Evolutionary conservation across 1,140 invertebrate genomes (phyloP).

Genomic region (Bilobella aurantiaca): DNA sequence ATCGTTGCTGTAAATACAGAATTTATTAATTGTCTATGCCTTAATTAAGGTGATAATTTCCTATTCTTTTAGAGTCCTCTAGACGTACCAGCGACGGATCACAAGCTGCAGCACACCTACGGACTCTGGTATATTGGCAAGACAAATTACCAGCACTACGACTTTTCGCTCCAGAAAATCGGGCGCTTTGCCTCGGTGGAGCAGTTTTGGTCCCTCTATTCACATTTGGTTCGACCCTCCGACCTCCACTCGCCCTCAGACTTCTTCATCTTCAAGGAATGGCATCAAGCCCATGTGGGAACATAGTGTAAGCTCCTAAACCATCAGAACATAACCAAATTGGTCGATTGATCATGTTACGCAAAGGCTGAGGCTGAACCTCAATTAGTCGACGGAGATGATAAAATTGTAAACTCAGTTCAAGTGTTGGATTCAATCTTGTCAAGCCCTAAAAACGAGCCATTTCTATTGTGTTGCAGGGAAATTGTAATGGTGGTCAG

Average conservation of each 20-base stretch:
- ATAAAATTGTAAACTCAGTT: too few species aligned
- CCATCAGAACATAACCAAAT: too few species aligned
- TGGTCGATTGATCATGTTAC: too few species aligned
- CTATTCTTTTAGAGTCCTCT: slow-evolving; percentile 24
- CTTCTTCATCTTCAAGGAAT: slow-evolving; percentile 94
- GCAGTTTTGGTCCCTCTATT: slow-evolving; percentile 90
- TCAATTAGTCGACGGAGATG: too few species aligned
- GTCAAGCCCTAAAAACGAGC: too few species aligned
- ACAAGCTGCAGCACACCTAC: slow-evolving; percentile 29
- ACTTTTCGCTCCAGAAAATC: slow-evolving; percentile 60
- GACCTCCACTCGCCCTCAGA: slow-evolving; percentile 84
- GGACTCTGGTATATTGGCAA: slow-evolving; percentile 35
- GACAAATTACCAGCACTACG: slow-evolving; percentile 36
- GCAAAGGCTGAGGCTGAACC: too few species aligned
- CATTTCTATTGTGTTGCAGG: slow-evolving; percentile 15
- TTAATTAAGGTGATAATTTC: too few species aligned
- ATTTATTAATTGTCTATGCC: too few species aligned
- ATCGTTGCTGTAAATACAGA: too few species aligned
- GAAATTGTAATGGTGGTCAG: slow-evolving; percentile 32
- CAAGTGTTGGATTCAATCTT: too few species aligned
- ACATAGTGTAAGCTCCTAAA: too few species aligned
- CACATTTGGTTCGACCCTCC: slow-evolving; percentile 72
- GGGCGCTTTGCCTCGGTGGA: slow-evolving; percentile 81
- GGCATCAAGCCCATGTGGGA: slow-evolving; percentile 98
- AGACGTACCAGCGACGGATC: slow-evolving; percentile 27